These are phyloP conservation scores for Tachyglossus aculeatus DNA, from an alignment of 2,797 vertebrate genomes.

Conservation along the genomic window DNA sequence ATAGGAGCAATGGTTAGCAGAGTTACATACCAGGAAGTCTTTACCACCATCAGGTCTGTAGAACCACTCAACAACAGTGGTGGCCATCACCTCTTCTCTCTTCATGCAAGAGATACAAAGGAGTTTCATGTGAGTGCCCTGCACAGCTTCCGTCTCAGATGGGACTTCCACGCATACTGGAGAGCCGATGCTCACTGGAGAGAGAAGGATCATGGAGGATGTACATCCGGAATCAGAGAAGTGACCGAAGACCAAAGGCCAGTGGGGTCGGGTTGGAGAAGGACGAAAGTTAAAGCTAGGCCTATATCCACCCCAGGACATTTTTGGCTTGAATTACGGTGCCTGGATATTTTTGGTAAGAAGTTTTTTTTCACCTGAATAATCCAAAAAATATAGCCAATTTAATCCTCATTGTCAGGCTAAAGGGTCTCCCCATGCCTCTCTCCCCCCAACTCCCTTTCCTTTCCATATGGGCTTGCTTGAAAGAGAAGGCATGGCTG, in stretches of 20 bases:
- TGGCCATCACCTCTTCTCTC: constrained; percentile 88
- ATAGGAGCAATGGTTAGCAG: constrained; percentile 3
- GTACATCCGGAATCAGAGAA: background rate
- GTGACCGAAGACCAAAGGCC: background rate
- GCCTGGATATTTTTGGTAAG: constrained; percentile 33
- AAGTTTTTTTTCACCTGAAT: background rate
- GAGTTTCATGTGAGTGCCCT: constrained; percentile 84
- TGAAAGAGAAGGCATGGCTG: too few relatives aligned
- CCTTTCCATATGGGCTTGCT: too few relatives aligned
- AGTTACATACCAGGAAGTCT: constrained; percentile 75
- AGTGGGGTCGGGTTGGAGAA: background rate
- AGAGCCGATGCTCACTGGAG: constrained; percentile 78
- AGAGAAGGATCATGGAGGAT: background rate
- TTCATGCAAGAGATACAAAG: constrained; percentile 94
- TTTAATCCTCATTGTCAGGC: constrained; percentile 22
- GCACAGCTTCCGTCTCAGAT: constrained; percentile 86
- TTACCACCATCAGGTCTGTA: constrained; percentile 77
- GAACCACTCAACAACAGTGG: constrained; percentile 88
- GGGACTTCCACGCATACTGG: constrained; percentile 91
- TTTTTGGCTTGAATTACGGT: background rate
- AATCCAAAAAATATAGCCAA: constrained; percentile 16
- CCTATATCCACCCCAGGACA: background rate
- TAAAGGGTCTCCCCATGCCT: background rate
- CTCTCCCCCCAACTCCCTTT: too few relatives aligned
- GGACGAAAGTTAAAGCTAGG: background rate